These are phyloP conservation scores for Buphagus erythrorhynchus DNA, from an alignment of 2,797 vertebrate genomes.

Conservation along the genomic window DNA sequence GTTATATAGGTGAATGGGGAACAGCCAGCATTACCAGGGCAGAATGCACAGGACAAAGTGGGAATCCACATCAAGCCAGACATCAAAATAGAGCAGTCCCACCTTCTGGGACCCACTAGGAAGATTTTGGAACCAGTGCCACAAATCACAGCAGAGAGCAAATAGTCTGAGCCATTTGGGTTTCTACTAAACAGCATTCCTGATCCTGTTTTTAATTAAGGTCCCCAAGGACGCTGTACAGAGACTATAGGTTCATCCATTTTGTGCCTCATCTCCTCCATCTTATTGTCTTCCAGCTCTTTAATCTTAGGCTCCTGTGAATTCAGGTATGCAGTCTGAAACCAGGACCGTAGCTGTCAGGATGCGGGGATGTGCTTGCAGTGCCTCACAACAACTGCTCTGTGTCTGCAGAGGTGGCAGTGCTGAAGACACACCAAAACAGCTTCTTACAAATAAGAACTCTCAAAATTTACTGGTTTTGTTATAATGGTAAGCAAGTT, in stretches of 20 bases:
- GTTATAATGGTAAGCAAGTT: not conserved
- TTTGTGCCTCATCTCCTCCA: not conserved
- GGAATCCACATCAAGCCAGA: not conserved
- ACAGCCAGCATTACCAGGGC: not conserved
- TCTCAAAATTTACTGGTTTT: not conserved
- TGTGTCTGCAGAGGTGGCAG: not conserved
- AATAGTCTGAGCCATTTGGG: not conserved
- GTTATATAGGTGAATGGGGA: not conserved
- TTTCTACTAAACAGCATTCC: not conserved
- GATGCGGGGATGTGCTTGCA: fast-evolving
- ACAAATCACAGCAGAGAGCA: not conserved
- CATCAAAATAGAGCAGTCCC: not conserved
- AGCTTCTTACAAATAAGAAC: not conserved
- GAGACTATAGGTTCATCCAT: not conserved
- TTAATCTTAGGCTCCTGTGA: not conserved
- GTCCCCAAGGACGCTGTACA: not conserved
- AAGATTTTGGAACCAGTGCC: not conserved
- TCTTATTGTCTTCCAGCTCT: not conserved
- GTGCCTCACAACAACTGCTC: fast-evolving
- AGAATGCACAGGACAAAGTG: not conserved
- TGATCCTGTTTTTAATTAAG: not conserved
- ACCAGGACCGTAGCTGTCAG: not conserved
- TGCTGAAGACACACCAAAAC: not conserved
- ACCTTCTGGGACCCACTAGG: not conserved
- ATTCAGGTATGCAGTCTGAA: not conserved